Base-by-base conservation (phyloP, 2,888 invertebrate species). In the Scaptomyza polygonia region DNA sequence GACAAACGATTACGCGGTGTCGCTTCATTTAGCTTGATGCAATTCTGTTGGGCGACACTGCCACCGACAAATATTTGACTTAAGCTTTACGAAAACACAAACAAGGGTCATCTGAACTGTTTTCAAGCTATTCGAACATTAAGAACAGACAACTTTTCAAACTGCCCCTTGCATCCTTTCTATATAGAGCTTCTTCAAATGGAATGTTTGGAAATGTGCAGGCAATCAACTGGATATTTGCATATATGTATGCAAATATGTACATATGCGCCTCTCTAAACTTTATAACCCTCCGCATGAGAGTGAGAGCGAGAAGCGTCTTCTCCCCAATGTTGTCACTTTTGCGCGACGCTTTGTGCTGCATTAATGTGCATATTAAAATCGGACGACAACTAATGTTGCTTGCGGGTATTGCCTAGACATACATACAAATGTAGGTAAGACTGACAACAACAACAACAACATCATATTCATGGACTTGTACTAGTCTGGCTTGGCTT, bases 341-440 rank as follows among this genome's bases (percentile, higher is more conserved):
- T 70, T 81, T 76, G n/a, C 79, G 79, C 82, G 82, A 69, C 72
- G 85, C 85, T 81, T 82, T 85, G 67, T 81, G 72, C 69, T 73
- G 73, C 80, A 85, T 81, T 85, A 81, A 81, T 82, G 80, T 73
- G 79, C 83, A 79, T 72, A 74, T 74, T 74, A 64, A 76, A 81
- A 77, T 76, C n/a, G 76, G 67, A 67, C 76, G 76, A 39, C 30
- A 72, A 73, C 79, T 79, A 80, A 76, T 76, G 79, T 59, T 44
- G 18, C 12, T 53, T 25, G 54, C 47, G 45, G 53, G 3, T 43
- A n/a, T n/a, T 49, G 44, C 25, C 25, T 5, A 25, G 5, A 25
- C 44, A 44, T n/a, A 14, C 44, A 14, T 21, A 11, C 44, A 11
- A 43, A 12, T 21, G 42, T 25, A 25, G 21, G 56, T 54, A 69